Conservation (phyloP, 2,797 vertebrate species). For the Gouania willdenowi region DNA sequence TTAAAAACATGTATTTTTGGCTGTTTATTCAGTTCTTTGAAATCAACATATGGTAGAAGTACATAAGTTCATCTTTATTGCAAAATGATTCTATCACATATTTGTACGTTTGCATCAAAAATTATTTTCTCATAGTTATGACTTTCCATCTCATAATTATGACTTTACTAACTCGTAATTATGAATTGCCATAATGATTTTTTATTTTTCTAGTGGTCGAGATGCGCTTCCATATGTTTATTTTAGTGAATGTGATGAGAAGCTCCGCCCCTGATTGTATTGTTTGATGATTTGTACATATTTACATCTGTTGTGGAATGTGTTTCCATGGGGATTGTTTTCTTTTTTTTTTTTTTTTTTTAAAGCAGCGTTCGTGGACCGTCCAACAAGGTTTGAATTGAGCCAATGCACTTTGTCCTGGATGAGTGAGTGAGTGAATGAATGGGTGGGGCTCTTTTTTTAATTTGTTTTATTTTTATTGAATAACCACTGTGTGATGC, state of each 20-base stretch:
- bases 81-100: no score
- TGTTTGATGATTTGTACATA: conserved; percentile 72
- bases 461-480: conserved; percentile 36
- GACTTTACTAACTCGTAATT: no score
- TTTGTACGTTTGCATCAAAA: no score
- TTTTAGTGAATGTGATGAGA: conserved; percentile 70
- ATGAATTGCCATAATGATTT: no score
- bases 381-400: conserved; percentile 57
- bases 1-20: no score
- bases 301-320: conserved; percentile 78
- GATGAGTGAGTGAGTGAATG: conserved; percentile 24
- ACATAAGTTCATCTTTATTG: no score
- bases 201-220: not conserved
- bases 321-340: conserved; percentile 75
- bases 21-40: no score
- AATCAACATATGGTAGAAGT: no score
- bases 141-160: no score
- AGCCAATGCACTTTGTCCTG: conserved; percentile 93
- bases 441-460: conserved; percentile 24
- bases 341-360: conserved; percentile 20
- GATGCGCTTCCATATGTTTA: conserved; percentile 27
- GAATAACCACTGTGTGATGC: conserved; percentile 74
- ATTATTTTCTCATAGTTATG: no score
- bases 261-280: conserved; percentile 48
- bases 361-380: conserved; percentile 52